These are phyloP conservation scores for Graptemys geographica DNA, from an alignment of 2,797 vertebrate species.

Conservation along the genomic window DNA sequence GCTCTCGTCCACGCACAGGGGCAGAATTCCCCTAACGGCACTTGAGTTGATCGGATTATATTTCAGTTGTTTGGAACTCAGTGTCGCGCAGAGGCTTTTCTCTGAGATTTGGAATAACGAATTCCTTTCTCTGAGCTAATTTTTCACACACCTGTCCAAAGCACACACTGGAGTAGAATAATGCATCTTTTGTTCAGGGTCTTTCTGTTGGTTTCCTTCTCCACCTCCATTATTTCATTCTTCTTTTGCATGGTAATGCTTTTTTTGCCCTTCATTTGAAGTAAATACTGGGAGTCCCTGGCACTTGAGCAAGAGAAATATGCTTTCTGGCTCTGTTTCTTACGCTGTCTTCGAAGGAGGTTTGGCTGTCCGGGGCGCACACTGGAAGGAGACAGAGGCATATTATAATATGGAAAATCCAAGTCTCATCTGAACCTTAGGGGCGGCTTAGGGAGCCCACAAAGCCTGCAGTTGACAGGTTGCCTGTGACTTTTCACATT, in stretches of 20 bases:
- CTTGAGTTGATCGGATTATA: background rate
- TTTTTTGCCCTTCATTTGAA: conserved; percentile 65
- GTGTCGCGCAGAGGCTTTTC: conserved; percentile 52
- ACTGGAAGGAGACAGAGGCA: conserved; percentile 45
- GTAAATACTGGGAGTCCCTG: conserved; percentile 57
- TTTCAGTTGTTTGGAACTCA: conserved; percentile 25
- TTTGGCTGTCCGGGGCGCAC: conserved; percentile 39
- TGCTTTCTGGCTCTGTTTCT: conserved; percentile 37
- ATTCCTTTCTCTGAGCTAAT: conserved; percentile 68
- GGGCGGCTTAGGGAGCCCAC: conserved; percentile 1
- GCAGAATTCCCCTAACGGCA: accelerated
- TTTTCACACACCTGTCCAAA: conserved; percentile 66
- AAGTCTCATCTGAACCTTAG: accelerated
- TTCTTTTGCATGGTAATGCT: conserved; percentile 64
- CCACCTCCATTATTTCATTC: conserved; percentile 52
- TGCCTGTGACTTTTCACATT: background rate
- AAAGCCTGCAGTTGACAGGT: background rate
- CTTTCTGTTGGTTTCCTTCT: conserved; percentile 39
- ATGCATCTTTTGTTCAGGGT: conserved; percentile 61
- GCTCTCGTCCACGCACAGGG: background rate
- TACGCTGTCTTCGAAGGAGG: conserved; percentile 14
- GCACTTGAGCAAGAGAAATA: conserved; percentile 65
- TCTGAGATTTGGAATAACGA: conserved; percentile 60
- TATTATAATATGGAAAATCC: conserved; percentile 4
- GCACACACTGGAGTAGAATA: conserved; percentile 50